A percentile compares a stretch with the other conserved stretches of the same genome.
Conservation (phyloP, 2,888 invertebrate genomes). For the Terebella lapidaria region DNA sequence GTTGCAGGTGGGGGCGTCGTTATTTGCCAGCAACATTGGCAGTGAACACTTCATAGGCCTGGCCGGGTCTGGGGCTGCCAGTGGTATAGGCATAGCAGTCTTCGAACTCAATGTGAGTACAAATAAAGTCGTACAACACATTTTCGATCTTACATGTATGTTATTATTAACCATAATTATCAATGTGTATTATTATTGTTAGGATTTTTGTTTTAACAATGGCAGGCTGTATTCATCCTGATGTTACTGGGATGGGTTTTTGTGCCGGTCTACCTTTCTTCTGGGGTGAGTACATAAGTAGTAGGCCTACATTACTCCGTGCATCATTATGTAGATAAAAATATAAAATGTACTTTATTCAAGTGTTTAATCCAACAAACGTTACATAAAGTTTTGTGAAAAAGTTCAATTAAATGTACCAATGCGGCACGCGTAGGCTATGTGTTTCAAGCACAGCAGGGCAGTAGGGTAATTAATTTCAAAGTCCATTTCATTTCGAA, state of each 20-base stretch:
- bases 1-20: conserved; percentile 52
- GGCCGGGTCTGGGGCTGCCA: conserved; percentile 50
- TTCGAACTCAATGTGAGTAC: conserved; percentile 50
- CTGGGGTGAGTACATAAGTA: conserved; percentile 47
- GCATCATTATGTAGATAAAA: too few relatives aligned
- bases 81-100: conserved; percentile 48
- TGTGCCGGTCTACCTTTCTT: conserved; percentile 58
- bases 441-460: too few relatives aligned
- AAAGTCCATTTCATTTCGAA: too few relatives aligned
- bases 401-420: too few relatives aligned
- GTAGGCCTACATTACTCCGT: too few relatives aligned
- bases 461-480: too few relatives aligned
- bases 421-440: too few relatives aligned
- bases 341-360: too few relatives aligned
- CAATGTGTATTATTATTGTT: neutral
- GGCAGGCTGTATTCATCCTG: conserved; percentile 56
- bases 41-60: conserved; percentile 53
- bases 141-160: neutral
- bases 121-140: neutral
- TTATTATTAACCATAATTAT: too few relatives aligned
- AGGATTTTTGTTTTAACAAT: neutral
- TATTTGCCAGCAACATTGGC: conserved; percentile 53
- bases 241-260: conserved; percentile 58
- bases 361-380: too few relatives aligned
- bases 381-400: too few relatives aligned